Evolutionary conservation across 2,888 invertebrate species (phyloP).

Genomic region (Acanthosepion esculentum): DNA sequence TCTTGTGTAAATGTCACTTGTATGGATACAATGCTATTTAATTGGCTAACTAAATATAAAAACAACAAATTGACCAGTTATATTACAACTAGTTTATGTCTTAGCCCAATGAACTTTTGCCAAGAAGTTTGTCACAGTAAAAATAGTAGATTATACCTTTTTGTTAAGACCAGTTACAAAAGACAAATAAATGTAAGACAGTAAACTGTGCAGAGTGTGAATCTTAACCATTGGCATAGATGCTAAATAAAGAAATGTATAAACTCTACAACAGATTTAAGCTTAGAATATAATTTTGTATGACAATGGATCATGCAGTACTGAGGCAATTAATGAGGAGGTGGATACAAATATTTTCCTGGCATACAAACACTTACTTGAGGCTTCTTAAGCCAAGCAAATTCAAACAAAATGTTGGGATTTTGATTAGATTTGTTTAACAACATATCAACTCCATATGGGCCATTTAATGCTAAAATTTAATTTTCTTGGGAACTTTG

Average conservation of each 20-base stretch:
- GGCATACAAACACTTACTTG: neutral
- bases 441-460: too few species aligned
- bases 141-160: neutral
- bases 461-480: too few species aligned
- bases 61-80: neutral
- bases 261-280: neutral
- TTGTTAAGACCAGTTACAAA: neutral
- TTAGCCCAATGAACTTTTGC: conserved; percentile 33
- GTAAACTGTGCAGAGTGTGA: neutral
- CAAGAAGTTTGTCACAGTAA: neutral
- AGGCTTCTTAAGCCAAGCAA: too few species aligned
- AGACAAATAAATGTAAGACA: neutral
- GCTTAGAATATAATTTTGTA: neutral
- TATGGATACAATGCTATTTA: too few species aligned
- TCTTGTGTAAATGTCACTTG: too few species aligned
- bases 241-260: neutral
- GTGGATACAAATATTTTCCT: neutral
- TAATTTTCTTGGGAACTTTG: too few species aligned
- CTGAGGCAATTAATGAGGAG: neutral
- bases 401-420: too few species aligned
- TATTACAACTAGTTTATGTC: neutral
- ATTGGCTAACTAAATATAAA: neutral
- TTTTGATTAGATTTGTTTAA: too few species aligned
- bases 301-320: neutral
- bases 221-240: neutral